Evolutionary conservation across 2,797 vertebrate species (phyloP), one percentile per base, ranked within the genome.

Genomic region (Coracias cyanogaster): DNA sequence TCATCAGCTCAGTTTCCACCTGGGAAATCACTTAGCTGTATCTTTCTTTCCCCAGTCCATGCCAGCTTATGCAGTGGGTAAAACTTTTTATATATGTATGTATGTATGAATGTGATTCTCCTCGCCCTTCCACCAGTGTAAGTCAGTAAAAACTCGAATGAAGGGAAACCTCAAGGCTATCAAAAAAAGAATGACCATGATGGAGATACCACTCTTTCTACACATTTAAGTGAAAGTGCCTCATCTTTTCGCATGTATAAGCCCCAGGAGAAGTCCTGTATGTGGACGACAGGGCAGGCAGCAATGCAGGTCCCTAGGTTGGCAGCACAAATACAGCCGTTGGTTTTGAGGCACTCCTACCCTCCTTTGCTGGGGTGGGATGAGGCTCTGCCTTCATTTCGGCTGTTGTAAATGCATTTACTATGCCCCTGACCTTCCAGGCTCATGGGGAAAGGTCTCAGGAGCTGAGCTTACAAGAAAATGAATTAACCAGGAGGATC

Each of bases 141-240:
- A 89, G 37, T 71, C 64, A 49, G 37, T 67, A 86, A 52, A 79
- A 95, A 35, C 6, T 76, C 51, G 57, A 70, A 46, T 43, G 31
- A 21, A 82, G 15, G 6, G 31, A 67, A 55, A 74, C 16, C 14
- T 61, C 9, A 35, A 51, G 4, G 2, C 33, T 62, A 6, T 67
- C 0, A 0, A 22, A 64, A 64, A 52, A 74, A 55, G 48, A 66
- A 51, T 35, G 24, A 45, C 25, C 0, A 0, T 25, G 62, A 61
- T 61, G 28, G 39, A 81, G 86, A 76, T 82, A 24, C 26, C 51
- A 64, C 16, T 54, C 12, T 54, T 93, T n/a, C 26, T 81, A 43
- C 26, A 64, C 9, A 17, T 54, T 51, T 61, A 62, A 65, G 41
- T 73, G 45, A 37, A 82, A 90, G 79, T 24, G 15, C 9, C 26